These are phyloP conservation scores for Rhyacophila evoluta DNA, from an alignment of 2,888 invertebrate genomes.

Conservation along the genomic window DNA sequence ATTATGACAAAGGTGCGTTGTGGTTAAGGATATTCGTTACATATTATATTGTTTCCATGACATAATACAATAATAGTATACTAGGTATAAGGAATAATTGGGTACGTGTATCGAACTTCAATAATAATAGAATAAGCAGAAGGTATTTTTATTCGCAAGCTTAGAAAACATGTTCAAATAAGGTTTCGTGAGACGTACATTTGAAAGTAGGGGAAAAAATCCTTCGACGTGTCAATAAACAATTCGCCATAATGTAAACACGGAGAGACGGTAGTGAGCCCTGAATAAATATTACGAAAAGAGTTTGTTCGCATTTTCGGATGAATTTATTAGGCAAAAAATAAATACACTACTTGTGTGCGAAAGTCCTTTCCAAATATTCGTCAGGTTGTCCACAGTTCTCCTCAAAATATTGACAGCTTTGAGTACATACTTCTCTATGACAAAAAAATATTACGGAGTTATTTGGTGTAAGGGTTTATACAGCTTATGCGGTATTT, in stretches of 20 bases:
- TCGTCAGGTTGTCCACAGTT: background rate
- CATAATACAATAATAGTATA: too few relatives aligned
- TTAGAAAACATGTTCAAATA: background rate
- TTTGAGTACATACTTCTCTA: too few relatives aligned
- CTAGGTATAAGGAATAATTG: too few relatives aligned
- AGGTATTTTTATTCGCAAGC: background rate
- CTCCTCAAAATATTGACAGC: background rate
- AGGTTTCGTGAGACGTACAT: background rate
- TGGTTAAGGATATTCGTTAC: too few relatives aligned
- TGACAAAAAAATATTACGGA: background rate
- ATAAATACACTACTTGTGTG: constrained; percentile 14
- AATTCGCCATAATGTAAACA: background rate
- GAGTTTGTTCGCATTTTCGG: constrained; percentile 13
- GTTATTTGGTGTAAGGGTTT: background rate
- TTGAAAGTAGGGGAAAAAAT: background rate
- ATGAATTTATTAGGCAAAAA: constrained; percentile 24
- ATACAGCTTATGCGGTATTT: background rate
- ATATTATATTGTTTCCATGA: too few relatives aligned
- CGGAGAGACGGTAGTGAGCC: background rate
- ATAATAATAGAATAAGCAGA: background rate
- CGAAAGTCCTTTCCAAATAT: constrained; percentile 6
- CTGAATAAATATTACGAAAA: background rate
- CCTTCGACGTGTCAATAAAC: constrained; percentile 2
- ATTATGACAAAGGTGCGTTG: too few relatives aligned
- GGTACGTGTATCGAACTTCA: background rate